Evolutionary conservation across 2,888 invertebrate species (phyloP).

Genomic region (Clistopyga incitator): DNA sequence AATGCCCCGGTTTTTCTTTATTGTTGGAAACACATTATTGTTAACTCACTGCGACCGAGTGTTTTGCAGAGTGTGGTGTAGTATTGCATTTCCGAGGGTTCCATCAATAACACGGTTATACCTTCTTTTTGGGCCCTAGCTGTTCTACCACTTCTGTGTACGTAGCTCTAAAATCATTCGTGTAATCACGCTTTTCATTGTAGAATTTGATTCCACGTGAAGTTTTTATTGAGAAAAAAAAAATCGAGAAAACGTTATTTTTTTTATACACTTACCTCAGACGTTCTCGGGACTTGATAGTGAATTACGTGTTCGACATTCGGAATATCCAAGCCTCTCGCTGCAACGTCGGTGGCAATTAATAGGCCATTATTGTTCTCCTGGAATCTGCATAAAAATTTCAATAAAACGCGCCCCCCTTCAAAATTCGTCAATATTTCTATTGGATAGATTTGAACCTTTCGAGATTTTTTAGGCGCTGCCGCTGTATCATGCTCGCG

Average conservation of each 20-base stretch:
- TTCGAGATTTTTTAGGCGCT: constrained; percentile 97
- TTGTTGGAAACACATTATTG: constrained; percentile 13
- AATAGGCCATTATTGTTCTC: constrained; percentile 90
- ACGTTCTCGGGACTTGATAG: constrained; percentile 97
- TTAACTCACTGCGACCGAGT: constrained; percentile 91
- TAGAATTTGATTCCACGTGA: too few relatives aligned
- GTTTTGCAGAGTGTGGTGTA: constrained; percentile 94
- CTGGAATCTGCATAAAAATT: constrained; percentile 86
- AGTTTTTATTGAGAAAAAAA: too few relatives aligned
- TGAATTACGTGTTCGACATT: constrained; percentile 97
- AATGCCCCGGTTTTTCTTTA: constrained; percentile 2
- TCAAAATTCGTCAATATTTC: background rate
- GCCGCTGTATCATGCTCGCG: constrained; percentile 97
- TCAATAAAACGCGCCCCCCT: background rate
- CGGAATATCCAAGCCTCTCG: constrained; percentile 97
- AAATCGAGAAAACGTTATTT: background rate
- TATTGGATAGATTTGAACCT: constrained; percentile 83
- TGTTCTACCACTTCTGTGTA: constrained; percentile 98
- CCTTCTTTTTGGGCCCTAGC: constrained; percentile 96
- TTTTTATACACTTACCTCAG: constrained; percentile 87
- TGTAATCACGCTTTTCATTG: too few relatives aligned
- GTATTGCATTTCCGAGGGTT: constrained; percentile 92
- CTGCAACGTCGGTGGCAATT: constrained; percentile 98
- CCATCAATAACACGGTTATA: constrained; percentile 95
- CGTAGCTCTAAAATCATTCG: constrained; percentile 89